Evolutionary conservation across 2,797 vertebrate genomes (phyloP), one percentile per base, ranked within the genome.

Genomic region (Peromyscus aztecus): DNA sequence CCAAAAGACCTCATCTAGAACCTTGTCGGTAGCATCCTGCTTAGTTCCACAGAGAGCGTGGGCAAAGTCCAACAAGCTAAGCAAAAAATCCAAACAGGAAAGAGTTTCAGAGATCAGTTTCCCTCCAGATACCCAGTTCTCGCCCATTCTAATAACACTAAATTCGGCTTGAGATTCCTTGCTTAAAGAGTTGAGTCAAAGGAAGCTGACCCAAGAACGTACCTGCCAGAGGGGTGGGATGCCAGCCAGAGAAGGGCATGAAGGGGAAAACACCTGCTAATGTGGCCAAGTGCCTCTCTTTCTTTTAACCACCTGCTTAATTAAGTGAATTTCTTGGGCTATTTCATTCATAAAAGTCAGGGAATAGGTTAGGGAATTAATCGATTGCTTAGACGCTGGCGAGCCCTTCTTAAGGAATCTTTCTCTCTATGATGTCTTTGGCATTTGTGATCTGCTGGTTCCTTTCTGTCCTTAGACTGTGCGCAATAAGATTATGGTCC

Each of bases 321-420:
- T 89, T 92, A 92, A 96, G 89, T 93, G 46, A 81, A 93, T 90
- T 96, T 94, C 92, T 91, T 93, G 37, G 55, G 59, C 55, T 97
- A 76, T 90, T 96, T 96, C 92, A 94, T 97, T 97, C 91, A 96
- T 94, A 96, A 95, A 94, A 93, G 81, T 95, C 88, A 80, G n/a
- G 80, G 84, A 67, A 40, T 55, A 96, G 34, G 75, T 90, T 92
- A 94, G 59, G 61, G 37, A 92, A 91, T 95, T 46, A 97, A 96
- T 87, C 93, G 86, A 89, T 93, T 83, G 73, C 91, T 90, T 88
- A 43, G 87, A 97, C 94, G 87, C 94, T 96, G 96, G 80, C 93
- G 90, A 94, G 65, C 73, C 31, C 57, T 95, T 96, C 80, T 93
- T 95, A 93, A 85, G 94, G 49, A 94, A 80, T 91, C 86, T 94